phyloP scores from a whole-genome alignment of 2,888 invertebrate species.

The Nemotelus nigrinus region DNA sequence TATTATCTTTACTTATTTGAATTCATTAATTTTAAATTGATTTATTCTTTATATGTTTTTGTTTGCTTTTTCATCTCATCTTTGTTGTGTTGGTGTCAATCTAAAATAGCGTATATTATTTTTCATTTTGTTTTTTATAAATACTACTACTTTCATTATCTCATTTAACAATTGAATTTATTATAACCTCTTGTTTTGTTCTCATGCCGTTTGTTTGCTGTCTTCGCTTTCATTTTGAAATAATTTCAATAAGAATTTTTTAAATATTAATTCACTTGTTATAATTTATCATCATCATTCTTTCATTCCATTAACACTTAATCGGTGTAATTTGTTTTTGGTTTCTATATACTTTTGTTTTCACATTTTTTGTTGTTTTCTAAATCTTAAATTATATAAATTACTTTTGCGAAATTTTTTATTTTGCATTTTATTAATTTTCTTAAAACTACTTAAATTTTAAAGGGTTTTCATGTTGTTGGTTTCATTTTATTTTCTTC shows the following conservation, averaged over 20 bases:
- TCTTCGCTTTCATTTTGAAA: conserved; percentile 40
- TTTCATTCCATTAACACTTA: conserved; percentile 46
- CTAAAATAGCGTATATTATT: conserved; percentile 48
- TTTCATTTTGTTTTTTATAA: conserved; percentile 46
- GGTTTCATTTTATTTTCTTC: neutral
- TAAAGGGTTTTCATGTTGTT: conserved; percentile 19
- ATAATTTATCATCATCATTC: conserved; percentile 43
- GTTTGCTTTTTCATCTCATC: conserved; percentile 1
- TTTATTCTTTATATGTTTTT: conserved; percentile 23
- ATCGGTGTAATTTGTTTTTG: conserved; percentile 53
- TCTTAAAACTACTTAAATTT: conserved; percentile 43
- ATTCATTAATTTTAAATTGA: conserved; percentile 34
- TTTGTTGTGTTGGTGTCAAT: conserved; percentile 50
- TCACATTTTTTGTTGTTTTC: conserved; percentile 50
- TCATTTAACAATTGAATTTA: conserved; percentile 48
- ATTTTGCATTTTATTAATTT: conserved; percentile 46
- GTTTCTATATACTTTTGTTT: conserved; percentile 50
- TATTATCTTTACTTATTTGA: conserved; percentile 38
- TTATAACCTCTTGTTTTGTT: conserved; percentile 23
- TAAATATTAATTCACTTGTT: conserved; percentile 40
- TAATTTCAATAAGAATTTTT: conserved; percentile 44
- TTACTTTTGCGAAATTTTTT: conserved; percentile 50
- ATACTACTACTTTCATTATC: conserved; percentile 44
- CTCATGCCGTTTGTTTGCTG: conserved; percentile 40
- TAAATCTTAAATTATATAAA: conserved; percentile 51